Conservation (phyloP, 2,113 vertebrate genomes). For the Cathartes aura region DNA sequence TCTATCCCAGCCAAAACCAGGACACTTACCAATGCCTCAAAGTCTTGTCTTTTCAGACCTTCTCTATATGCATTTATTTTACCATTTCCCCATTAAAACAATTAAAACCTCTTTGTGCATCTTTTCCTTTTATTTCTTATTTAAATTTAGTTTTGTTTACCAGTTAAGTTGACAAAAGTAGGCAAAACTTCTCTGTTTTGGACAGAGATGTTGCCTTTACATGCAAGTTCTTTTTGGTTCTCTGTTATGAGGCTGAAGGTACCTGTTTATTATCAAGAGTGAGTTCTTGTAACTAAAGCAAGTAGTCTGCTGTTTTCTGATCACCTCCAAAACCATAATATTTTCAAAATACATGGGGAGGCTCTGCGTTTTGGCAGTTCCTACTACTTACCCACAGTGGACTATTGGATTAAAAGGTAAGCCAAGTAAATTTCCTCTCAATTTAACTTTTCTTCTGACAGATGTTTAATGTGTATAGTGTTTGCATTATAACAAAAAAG, state of each 20-base stretch:
- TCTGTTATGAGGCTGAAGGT: not conserved
- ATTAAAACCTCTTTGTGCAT: not conserved
- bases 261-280: not conserved
- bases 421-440: not conserved
- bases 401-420: not conserved
- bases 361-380: not conserved
- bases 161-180: not conserved
- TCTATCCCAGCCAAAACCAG: too few species aligned
- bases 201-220: not conserved
- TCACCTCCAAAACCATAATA: not conserved
- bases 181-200: not conserved
- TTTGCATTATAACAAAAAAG: not conserved
- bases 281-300: not conserved
- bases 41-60: not conserved
- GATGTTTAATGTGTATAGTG: not conserved
- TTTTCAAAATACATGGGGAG: not conserved
- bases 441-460: slow-evolving; percentile 20
- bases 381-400: not conserved
- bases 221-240: not conserved
- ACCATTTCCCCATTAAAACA: not conserved
- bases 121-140: not conserved
- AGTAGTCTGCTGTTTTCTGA: not conserved
- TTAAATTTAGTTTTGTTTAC: not conserved
- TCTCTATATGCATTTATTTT: not conserved
- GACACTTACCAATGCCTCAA: not conserved